Evolutionary conservation across 2,797 vertebrate genomes (phyloP).

Genomic region (Fundulus diaphanus): DNA sequence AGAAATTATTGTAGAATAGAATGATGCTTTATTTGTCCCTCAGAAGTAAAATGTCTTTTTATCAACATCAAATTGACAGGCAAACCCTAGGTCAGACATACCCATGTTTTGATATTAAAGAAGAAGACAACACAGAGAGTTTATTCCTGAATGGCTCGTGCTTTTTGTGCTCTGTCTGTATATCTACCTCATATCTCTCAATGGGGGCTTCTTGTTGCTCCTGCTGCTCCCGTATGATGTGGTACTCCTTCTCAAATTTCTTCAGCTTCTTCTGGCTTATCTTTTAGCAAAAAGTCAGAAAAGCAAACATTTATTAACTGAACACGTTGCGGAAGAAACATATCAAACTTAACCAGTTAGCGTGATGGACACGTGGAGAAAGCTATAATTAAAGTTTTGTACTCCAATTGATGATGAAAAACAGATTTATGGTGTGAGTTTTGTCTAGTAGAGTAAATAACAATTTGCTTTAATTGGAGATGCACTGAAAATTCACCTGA

Average conservation of each 20-base stretch:
- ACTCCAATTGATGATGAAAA: neutral
- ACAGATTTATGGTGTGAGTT: neutral
- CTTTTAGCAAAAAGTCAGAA: slow-evolving; percentile 48
- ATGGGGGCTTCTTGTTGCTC: slow-evolving; percentile 97
- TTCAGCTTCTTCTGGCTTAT: slow-evolving; percentile 99
- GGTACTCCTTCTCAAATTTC: slow-evolving; percentile 98
- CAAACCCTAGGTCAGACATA: neutral
- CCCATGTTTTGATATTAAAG: neutral
- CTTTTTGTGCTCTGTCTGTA: neutral
- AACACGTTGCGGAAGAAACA: slow-evolving; percentile 13
- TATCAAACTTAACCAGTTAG: neutral
- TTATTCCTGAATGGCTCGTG: neutral
- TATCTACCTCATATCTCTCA: slow-evolving; percentile 92
- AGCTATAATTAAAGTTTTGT: too few relatives aligned
- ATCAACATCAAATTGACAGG: too few relatives aligned
- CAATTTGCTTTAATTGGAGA: neutral
- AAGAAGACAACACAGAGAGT: neutral
- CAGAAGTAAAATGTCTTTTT: too few relatives aligned
- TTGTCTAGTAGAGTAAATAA: neutral
- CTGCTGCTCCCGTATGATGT: slow-evolving; percentile 95
- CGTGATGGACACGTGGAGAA: neutral
- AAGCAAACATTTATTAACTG: slow-evolving; percentile 1
- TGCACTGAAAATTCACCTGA: neutral
- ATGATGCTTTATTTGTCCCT: too few relatives aligned
- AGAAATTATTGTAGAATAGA: too few relatives aligned